These are phyloP conservation scores for Drosophila arizonae DNA, from an alignment of 1,140 invertebrate species.

Conservation along the genomic window DNA sequence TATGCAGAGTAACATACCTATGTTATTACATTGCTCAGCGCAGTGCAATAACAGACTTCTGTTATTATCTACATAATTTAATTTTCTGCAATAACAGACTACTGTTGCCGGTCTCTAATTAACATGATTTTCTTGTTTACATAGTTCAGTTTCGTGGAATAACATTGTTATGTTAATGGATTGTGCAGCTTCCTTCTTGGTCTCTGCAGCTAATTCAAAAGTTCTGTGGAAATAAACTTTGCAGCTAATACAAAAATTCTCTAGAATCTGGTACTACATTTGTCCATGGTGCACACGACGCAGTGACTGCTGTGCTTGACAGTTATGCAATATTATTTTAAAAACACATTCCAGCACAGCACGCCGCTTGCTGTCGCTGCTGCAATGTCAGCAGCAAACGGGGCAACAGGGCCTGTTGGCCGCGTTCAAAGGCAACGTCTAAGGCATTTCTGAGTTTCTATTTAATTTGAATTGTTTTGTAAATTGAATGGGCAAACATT, in stretches of 20 bases:
- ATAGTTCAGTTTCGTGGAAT: too few species aligned
- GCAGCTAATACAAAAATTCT: too few species aligned
- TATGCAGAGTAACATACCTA: background rate
- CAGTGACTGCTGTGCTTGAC: conserved; percentile 30
- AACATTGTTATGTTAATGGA: too few species aligned
- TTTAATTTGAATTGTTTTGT: conserved; percentile 78
- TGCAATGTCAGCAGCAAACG: background rate
- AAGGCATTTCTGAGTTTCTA: conserved; percentile 59
- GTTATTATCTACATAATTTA: too few species aligned
- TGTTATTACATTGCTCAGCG: background rate
- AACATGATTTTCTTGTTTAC: too few species aligned
- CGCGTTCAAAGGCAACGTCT: background rate
- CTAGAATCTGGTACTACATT: too few species aligned
- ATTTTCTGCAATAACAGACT: too few species aligned
- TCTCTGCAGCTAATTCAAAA: too few species aligned
- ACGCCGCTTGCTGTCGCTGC: conserved; percentile 9
- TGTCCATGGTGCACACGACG: conserved; percentile 10
- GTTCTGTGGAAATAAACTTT: too few species aligned
- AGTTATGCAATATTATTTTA: conserved; percentile 79
- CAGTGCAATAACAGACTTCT: too few species aligned
- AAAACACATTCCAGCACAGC: conserved; percentile 50
- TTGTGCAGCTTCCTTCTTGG: too few species aligned
- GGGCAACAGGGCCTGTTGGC: background rate
- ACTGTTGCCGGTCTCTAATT: too few species aligned
- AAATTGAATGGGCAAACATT: conserved; percentile 54